These are phyloP conservation scores for Hippoglossus stenolepis DNA, from an alignment of 2,113 vertebrate genomes.

Conservation along the genomic window DNA sequence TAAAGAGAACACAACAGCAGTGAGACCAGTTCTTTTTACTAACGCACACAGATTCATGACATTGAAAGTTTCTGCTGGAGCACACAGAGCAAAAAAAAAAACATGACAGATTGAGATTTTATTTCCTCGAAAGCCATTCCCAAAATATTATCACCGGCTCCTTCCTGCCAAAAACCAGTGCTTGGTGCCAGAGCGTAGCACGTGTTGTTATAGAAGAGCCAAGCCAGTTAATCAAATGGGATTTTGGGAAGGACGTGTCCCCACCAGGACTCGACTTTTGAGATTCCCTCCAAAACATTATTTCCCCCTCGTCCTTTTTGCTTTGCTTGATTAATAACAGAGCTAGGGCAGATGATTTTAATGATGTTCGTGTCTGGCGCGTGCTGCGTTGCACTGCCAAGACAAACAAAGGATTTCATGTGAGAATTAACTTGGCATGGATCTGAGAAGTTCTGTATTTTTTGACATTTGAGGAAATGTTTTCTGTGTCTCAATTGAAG, in stretches of 20 bases:
- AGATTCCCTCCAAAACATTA: constrained; percentile 35
- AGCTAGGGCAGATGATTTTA: constrained; percentile 55
- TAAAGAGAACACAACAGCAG: background rate
- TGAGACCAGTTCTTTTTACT: no score
- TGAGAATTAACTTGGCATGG: constrained; percentile 43
- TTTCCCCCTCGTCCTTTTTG: constrained; percentile 56
- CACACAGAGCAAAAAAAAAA: background rate
- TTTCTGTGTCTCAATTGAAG: no score
- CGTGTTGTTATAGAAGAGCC: constrained; percentile 14
- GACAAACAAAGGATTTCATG: constrained; percentile 51
- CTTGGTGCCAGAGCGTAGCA: constrained; percentile 18
- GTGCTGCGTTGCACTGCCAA: constrained; percentile 20
- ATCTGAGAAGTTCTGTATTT: constrained; percentile 8
- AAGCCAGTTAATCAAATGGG: constrained; percentile 34
- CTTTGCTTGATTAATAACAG: constrained; percentile 56
- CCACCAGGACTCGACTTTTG: constrained; percentile 32
- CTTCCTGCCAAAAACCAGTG: constrained; percentile 32
- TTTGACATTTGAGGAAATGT: constrained; percentile 45
- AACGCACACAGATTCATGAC: background rate
- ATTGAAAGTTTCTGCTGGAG: background rate
- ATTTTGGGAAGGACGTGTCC: constrained; percentile 10
- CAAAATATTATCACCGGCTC: constrained; percentile 2
- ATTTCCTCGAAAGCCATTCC: background rate
- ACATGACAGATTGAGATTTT: constrained; percentile 24
- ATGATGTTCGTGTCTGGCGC: constrained; percentile 52